phyloP scores from a whole-genome alignment of 2,113 vertebrate genomes.

The Collichthys lucidus region DNA sequence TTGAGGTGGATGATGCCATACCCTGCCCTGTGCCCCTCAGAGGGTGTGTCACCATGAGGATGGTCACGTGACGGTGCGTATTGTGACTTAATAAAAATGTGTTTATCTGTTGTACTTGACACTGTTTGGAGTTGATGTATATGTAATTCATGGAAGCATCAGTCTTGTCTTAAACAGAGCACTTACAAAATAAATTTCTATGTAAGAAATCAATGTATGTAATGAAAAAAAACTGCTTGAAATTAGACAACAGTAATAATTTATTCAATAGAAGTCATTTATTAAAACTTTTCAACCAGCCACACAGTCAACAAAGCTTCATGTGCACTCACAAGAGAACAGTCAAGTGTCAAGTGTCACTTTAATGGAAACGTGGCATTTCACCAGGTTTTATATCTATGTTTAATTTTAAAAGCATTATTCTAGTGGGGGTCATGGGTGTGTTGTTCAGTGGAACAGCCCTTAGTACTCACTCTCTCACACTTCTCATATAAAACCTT shows the following conservation, averaged over 20 bases:
- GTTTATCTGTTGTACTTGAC: background rate
- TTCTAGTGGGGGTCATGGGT: background rate
- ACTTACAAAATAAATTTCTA: background rate
- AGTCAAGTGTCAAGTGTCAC: constrained; percentile 48
- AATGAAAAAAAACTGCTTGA: background rate
- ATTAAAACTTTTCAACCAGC: constrained; percentile 59
- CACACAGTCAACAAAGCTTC: constrained; percentile 40
- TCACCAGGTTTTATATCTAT: constrained; percentile 9
- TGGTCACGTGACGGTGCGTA: constrained; percentile 34
- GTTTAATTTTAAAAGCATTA: constrained; percentile 6
- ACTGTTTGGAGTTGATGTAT: background rate
- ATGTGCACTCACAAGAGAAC: constrained; percentile 37
- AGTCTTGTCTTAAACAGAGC: background rate
- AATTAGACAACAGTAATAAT: background rate
- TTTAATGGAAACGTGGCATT: constrained; percentile 14
- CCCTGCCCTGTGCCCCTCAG: constrained; percentile 88
- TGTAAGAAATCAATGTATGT: too few species aligned
- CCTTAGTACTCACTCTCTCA: constrained; percentile 16
- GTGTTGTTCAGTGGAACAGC: constrained; percentile 28
- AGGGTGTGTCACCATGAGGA: constrained; percentile 85
- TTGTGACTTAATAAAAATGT: background rate
- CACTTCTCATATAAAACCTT: background rate
- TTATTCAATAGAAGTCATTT: constrained; percentile 55
- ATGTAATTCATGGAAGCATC: background rate
- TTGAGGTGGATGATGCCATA: constrained; percentile 83